phyloP scores from a whole-genome alignment of 2,888 invertebrate genomes.

The Catocala fraxini region DNA sequence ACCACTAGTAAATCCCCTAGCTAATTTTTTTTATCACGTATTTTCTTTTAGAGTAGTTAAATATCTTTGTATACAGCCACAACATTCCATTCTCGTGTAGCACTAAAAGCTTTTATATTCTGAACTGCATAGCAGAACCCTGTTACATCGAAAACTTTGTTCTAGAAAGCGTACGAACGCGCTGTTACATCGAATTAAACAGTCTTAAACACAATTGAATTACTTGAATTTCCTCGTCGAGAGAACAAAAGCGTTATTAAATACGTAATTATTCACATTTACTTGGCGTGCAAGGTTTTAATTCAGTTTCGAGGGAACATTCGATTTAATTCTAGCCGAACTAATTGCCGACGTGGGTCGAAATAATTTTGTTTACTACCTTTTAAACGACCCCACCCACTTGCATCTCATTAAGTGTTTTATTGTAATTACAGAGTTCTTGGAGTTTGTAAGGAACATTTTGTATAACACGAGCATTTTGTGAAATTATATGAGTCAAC shows the following conservation, averaged over 20 bases:
- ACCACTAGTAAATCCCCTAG: too few species aligned
- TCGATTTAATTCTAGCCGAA: slow-evolving; percentile 85
- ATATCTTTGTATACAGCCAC: neutral
- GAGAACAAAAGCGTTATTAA: slow-evolving; percentile 88
- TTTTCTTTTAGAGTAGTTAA: too few species aligned
- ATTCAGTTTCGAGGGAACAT: slow-evolving; percentile 74
- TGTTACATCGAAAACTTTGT: slow-evolving; percentile 60
- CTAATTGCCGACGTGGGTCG: slow-evolving; percentile 85
- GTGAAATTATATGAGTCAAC: slow-evolving; percentile 52
- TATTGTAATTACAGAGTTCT: slow-evolving; percentile 63
- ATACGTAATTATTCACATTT: slow-evolving; percentile 87
- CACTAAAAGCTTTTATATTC: slow-evolving; percentile 12
- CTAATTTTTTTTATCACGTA: too few species aligned
- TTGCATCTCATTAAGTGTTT: slow-evolving; percentile 71
- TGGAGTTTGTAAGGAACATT: slow-evolving; percentile 53
- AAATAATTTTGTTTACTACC: slow-evolving; percentile 86
- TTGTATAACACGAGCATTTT: slow-evolving; percentile 54
- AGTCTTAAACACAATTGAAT: slow-evolving; percentile 87
- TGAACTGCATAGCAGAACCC: slow-evolving; percentile 45
- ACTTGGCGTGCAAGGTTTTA: slow-evolving; percentile 84
- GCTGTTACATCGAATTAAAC: slow-evolving; percentile 81
- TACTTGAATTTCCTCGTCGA: slow-evolving; percentile 85
- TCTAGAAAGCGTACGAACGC: slow-evolving; percentile 77
- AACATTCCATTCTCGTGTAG: neutral
- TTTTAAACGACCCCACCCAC: slow-evolving; percentile 85